phyloP scores from a whole-genome alignment of 2,797 vertebrate species.

The Allobates femoralis region DNA sequence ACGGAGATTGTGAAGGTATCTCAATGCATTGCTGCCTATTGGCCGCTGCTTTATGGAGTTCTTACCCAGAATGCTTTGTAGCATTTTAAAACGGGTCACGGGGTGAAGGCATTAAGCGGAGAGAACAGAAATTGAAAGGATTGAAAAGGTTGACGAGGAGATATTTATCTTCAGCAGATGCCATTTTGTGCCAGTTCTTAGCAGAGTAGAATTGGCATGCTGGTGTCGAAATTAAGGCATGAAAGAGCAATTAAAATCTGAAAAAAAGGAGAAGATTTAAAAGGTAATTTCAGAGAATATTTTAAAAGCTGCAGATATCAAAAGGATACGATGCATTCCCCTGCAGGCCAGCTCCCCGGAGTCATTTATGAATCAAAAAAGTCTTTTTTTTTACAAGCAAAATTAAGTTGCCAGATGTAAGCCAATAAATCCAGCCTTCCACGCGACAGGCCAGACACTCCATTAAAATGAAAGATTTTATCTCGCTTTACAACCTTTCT shows the following conservation, averaged over 20 bases:
- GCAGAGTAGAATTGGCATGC: constrained; percentile 59
- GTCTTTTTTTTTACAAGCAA: constrained; percentile 62
- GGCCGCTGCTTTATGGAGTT: not conserved
- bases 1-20: not conserved
- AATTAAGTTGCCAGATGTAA: constrained; percentile 72
- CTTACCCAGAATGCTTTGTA: constrained; percentile 32
- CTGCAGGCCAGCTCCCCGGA: constrained; percentile 63
- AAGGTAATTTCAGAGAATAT: constrained; percentile 64
- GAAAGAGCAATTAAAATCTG: constrained; percentile 64
- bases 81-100: constrained; percentile 44
- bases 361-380: constrained; percentile 65
- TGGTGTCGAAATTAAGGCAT: constrained; percentile 63
- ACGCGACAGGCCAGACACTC: constrained; percentile 71
- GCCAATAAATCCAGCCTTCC: constrained; percentile 71
- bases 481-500: constrained; percentile 71
- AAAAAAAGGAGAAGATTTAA: constrained; percentile 63
- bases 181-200: constrained; percentile 63
- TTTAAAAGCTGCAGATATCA: constrained; percentile 64
- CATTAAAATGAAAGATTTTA: constrained; percentile 78
- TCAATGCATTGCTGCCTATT: not conserved
- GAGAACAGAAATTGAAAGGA: constrained; percentile 53
- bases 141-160: constrained; percentile 60
- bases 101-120: constrained; percentile 48
- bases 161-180: constrained; percentile 63
- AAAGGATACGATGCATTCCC: constrained; percentile 63